Conservation (phyloP, 35 echinoderm and acorn worm species). For the Hemicentrotus pulcherrimus region DNA sequence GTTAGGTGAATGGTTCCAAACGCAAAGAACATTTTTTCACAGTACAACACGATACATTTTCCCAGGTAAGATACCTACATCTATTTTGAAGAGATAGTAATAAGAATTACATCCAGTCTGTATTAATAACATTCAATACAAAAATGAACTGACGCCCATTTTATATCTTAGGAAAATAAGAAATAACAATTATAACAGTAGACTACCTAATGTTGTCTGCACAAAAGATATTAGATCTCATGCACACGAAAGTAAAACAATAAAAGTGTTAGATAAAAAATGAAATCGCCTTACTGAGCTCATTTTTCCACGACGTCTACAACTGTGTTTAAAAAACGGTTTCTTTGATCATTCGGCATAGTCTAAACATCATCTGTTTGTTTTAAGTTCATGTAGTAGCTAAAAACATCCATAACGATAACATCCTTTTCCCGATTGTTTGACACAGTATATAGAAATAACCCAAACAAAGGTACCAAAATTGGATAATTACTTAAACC, state of each 20-base stretch:
- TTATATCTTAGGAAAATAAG: not conserved
- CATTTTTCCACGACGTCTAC: not conserved
- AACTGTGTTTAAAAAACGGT: not conserved
- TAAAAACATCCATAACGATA: not conserved
- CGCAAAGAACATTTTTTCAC: too few species aligned
- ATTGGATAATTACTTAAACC: too few species aligned
- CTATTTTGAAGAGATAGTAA: not conserved
- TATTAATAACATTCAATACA: too few species aligned
- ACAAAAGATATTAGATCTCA: not conserved
- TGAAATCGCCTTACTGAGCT: not conserved
- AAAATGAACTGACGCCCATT: not conserved
- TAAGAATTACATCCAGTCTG: not conserved
- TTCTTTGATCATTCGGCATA: not conserved
- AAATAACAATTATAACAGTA: not conserved
- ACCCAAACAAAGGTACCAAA: too few species aligned
- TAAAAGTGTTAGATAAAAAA: not conserved
- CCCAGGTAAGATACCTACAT: not conserved
- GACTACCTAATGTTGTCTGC: too few species aligned
- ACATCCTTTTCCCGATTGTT: not conserved
- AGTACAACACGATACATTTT: too few species aligned
- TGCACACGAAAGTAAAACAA: not conserved
- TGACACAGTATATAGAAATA: too few species aligned
- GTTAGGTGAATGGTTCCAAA: too few species aligned
- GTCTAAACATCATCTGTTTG: not conserved
- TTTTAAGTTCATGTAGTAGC: not conserved